phyloP scores from a whole-genome alignment of 2,888 invertebrate genomes.

The Drosophila paranaensis region DNA sequence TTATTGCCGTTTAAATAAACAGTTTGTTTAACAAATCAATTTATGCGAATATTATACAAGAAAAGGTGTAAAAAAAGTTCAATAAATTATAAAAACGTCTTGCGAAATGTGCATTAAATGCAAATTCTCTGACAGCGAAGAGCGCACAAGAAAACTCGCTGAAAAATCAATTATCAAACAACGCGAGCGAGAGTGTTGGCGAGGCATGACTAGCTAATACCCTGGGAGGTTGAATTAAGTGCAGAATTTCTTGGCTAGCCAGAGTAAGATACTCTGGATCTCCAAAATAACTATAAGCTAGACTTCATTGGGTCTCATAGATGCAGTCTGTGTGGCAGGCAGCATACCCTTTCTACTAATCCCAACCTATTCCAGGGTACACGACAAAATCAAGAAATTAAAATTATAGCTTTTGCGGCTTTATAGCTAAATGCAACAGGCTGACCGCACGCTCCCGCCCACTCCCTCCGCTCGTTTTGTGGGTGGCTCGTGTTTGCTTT shows the following conservation, averaged over 20 bases:
- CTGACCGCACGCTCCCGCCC: not conserved
- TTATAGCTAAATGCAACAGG: slow-evolving; percentile 29
- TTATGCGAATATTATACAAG: slow-evolving; percentile 27
- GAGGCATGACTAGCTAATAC: not conserved
- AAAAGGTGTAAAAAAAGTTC: slow-evolving; percentile 15
- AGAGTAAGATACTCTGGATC: not conserved
- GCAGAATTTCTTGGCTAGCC: not conserved
- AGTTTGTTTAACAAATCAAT: slow-evolving; percentile 37
- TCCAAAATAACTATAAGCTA: not conserved
- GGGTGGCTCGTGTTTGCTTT: slow-evolving; percentile 68
- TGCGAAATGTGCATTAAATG: slow-evolving; percentile 53
- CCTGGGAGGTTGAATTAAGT: not conserved
- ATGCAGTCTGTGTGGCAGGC: too few species aligned
- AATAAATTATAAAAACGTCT: slow-evolving; percentile 23
- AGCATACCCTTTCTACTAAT: too few species aligned
- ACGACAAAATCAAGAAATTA: slow-evolving; percentile 6
- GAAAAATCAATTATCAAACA: slow-evolving; percentile 36
- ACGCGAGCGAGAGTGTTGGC: too few species aligned
- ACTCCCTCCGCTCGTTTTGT: slow-evolving; percentile 19
- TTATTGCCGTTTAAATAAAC: slow-evolving; percentile 8
- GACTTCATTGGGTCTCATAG: too few species aligned
- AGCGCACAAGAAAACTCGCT: slow-evolving; percentile 33
- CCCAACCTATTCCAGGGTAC: not conserved
- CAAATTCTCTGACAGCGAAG: slow-evolving; percentile 28
- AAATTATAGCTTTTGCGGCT: slow-evolving; percentile 27